phyloP scores from a whole-genome alignment of 2,113 vertebrate species.

The Garra rufa region DNA sequence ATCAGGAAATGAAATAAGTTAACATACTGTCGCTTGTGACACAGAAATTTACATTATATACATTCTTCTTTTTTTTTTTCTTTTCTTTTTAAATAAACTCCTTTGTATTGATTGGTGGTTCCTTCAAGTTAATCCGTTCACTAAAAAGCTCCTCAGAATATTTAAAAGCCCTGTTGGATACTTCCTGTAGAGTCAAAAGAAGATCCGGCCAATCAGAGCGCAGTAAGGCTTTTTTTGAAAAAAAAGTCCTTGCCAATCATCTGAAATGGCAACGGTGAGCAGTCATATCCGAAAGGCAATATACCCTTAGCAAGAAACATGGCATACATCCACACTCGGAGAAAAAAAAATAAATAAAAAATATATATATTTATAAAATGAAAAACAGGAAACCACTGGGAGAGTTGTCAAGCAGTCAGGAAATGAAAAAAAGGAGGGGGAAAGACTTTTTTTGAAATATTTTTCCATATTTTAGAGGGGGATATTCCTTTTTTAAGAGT shows the following conservation, averaged over 20 bases:
- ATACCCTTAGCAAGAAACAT: constrained; percentile 57
- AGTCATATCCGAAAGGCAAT: constrained; percentile 47
- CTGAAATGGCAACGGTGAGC: constrained; percentile 44
- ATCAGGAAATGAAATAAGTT: constrained; percentile 71
- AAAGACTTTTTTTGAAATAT: background rate
- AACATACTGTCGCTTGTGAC: constrained; percentile 66
- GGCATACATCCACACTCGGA: constrained; percentile 63
- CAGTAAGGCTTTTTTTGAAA: constrained; percentile 50
- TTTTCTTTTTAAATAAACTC: constrained; percentile 62
- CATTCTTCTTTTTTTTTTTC: constrained; percentile 61
- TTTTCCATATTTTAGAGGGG: background rate
- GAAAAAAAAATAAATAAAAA: constrained; percentile 62
- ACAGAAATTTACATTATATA: constrained; percentile 78
- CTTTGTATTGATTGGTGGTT: constrained; percentile 59
- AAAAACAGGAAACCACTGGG: constrained; percentile 46
- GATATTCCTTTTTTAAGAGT: constrained; percentile 46
- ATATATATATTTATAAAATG: constrained; percentile 58
- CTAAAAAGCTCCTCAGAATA: constrained; percentile 50
- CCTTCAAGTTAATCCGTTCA: constrained; percentile 48
- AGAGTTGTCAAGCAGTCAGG: constrained; percentile 46
- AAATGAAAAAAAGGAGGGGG: constrained; percentile 46
- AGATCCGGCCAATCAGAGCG: constrained; percentile 56
- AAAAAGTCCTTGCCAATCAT: constrained; percentile 52
- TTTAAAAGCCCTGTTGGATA: constrained; percentile 52
- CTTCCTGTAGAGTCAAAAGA: constrained; percentile 52